phyloP scores from a whole-genome alignment of 2,113 vertebrate genomes.

The Henicopernis longicauda region DNA sequence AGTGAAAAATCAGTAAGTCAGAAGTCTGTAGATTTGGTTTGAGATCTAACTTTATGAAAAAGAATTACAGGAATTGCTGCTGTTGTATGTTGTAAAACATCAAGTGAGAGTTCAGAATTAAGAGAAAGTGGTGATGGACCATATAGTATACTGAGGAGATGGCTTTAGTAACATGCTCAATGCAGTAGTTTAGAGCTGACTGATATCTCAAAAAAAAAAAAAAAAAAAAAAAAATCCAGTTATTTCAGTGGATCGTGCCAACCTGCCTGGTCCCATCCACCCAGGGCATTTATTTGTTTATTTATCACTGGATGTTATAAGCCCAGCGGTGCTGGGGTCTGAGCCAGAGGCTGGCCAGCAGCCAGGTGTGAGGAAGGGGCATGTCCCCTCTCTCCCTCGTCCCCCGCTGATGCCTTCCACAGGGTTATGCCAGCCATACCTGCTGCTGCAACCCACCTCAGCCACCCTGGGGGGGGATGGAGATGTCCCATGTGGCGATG shows the following conservation, averaged over 20 bases:
- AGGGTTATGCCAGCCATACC: neutral
- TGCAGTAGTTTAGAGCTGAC: neutral
- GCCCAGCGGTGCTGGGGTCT: rapidly evolving
- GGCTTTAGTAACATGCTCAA: neutral
- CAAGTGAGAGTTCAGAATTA: neutral
- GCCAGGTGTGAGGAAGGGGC: neutral
- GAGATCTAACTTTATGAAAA: neutral
- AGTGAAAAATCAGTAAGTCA: neutral
- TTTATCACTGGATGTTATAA: neutral
- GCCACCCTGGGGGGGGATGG: neutral
- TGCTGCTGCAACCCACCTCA: neutral
- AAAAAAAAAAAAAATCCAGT: neutral
- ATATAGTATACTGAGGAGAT: neutral
- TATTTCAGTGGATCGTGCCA: neutral
- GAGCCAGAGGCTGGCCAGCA: neutral
- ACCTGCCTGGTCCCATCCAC: neutral
- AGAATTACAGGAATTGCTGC: neutral
- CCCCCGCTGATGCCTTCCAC: neutral
- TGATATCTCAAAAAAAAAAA: neutral
- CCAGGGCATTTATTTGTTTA: neutral
- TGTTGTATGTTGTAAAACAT: neutral
- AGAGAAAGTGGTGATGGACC: neutral
- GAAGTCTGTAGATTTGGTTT: neutral
- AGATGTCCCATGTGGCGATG: neutral
- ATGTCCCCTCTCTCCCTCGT: neutral